Evolutionary conservation across 2,113 vertebrate species (phyloP).

Genomic region (Scartelaos histophorus): DNA sequence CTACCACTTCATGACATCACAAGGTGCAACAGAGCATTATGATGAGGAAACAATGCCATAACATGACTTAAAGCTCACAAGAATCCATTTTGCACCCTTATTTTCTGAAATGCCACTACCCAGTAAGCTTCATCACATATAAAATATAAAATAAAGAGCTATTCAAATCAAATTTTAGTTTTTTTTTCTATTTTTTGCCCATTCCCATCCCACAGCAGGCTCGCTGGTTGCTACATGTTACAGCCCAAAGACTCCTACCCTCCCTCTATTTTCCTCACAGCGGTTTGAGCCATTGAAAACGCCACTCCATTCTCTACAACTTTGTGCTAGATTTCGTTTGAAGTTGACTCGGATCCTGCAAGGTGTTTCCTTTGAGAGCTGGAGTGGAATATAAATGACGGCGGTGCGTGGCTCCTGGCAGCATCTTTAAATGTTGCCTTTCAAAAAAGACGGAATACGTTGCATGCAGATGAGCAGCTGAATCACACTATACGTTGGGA

Average conservation of each 20-base stretch:
- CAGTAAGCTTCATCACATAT: no score
- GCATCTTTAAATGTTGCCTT: conserved; percentile 58
- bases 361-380: conserved; percentile 48
- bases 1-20: no score
- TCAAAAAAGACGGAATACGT: conserved; percentile 35
- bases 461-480: conserved; percentile 58
- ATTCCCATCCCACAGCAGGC: conserved; percentile 11
- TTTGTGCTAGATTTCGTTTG: conserved; percentile 48
- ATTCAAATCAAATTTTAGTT: no score
- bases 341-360: conserved; percentile 52
- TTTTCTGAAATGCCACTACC: no score
- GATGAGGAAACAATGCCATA: no score
- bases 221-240: background rate
- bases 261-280: conserved; percentile 28
- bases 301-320: conserved; percentile 33
- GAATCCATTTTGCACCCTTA: no score
- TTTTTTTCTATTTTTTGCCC: no score
- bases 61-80: no score
- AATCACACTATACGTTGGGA: conserved; percentile 39
- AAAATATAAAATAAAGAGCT: no score
- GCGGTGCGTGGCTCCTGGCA: conserved; percentile 42
- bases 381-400: conserved; percentile 68
- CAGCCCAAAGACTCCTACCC: conserved; percentile 12
- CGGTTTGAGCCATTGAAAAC: conserved; percentile 39
- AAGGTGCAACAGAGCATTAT: no score